phyloP scores from a whole-genome alignment of 2,888 invertebrate genomes.

The Scaptomyza polygonia region DNA sequence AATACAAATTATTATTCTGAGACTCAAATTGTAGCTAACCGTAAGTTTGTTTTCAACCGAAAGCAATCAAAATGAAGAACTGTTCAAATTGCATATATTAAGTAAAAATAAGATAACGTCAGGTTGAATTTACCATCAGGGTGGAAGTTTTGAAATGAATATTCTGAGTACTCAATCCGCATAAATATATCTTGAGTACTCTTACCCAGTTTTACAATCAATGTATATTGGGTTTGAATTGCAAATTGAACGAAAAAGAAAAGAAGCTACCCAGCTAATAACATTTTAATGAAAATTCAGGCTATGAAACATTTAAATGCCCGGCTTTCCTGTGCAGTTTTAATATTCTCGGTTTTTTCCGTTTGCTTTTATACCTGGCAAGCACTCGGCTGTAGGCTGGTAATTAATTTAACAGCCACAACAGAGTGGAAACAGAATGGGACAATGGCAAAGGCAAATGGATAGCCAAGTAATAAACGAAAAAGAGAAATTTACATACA shows the following conservation, averaged over 20 bases:
- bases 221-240: background rate
- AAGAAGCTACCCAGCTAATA: conserved; percentile 19
- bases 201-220: background rate
- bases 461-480: background rate
- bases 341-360: background rate
- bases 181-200: background rate
- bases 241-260: conserved; percentile 2
- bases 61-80: no score
- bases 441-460: conserved; percentile 4
- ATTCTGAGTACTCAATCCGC: background rate
- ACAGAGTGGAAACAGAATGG: background rate
- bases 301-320: conserved; percentile 17
- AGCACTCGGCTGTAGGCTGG: conserved; percentile 8
- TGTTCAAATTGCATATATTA: background rate
- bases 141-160: background rate
- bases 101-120: background rate
- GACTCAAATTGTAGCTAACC: background rate
- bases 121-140: background rate
- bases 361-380: conserved; percentile 21
- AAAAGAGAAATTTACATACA: background rate
- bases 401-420: conserved; percentile 49
- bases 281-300: conserved; percentile 35
- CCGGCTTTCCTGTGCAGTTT: background rate
- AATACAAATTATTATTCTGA: background rate
- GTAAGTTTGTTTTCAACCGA: background rate